Conservation (phyloP, 2,113 vertebrate genomes). For the Laticauda colubrina region DNA sequence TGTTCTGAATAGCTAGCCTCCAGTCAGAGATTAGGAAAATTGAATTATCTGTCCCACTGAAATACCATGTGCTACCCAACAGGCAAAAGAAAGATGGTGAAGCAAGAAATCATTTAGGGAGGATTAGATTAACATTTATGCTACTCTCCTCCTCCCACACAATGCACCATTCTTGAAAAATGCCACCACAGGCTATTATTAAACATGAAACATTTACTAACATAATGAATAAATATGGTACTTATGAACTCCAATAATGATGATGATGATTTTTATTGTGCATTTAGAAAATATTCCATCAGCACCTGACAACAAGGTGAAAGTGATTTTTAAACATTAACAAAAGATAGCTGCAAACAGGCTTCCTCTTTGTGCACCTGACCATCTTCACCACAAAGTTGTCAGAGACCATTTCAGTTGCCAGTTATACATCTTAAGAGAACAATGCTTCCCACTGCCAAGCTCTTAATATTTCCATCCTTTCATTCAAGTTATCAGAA, state of each 20-base stretch:
- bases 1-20: neutral
- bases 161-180: neutral
- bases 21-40: neutral
- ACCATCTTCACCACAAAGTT: conserved; percentile 26
- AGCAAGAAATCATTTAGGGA: neutral
- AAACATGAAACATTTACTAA: neutral
- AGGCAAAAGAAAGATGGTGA: neutral
- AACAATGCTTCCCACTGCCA: neutral
- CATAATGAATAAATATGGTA: conserved; percentile 3
- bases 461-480: neutral
- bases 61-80: neutral
- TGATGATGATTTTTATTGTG: neutral
- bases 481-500: conserved; percentile 7
- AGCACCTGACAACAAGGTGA: neutral
- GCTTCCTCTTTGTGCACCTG: conserved; percentile 32
- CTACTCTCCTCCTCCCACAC: neutral
- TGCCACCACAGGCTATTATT: neutral
- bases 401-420: neutral
- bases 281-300: neutral
- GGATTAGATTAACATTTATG: neutral
- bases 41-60: neutral
- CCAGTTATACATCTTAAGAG: neutral
- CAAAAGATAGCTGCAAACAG: neutral
- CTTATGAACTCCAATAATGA: conserved; percentile 5
- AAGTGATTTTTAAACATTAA: neutral